Evolutionary conservation across 1,140 invertebrate species (phyloP), one percentile per base, ranked within the genome.

Genomic region (Drosophila kurseongensis): DNA sequence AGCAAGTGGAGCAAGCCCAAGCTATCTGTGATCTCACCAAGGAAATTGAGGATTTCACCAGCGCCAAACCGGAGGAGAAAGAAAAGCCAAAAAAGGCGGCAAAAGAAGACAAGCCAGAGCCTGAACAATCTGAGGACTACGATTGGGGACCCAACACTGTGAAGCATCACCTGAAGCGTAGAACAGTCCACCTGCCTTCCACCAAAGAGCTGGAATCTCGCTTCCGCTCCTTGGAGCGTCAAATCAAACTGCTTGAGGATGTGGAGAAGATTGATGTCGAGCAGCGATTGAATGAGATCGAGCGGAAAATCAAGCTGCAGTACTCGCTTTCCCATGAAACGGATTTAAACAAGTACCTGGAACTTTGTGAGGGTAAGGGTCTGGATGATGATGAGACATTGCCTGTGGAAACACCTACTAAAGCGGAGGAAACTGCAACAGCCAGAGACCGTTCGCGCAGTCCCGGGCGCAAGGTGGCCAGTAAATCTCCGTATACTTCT

Each of bases 211-310:
- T 91, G 1, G 90, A 91, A 48, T 78, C 90, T 1, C 86, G 90
- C 2, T 91, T 91, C 38, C 78, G 90, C 1, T 91, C 90, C 5
- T 32, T 91, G 3, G 90, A 91, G 48, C 74, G 90, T 1, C 90
- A 91, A 54, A 91, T 91, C 1, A 91, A 89, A 42, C 61, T 91
- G 4, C 81, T 91, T 0, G 90, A 91, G 54, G 90, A 91, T 72
- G 90, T 91, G 10, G 90, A 91, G 18, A 91, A 91, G 23, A 91
- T 91, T 14, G 90, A 91, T 75, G 90, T 91, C 10, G 90, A 91
- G 59, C 83, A 91, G 40, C 67, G 90, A 4, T 45, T 91, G 5
- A 65, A 23, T 16, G 90, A 91, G 61, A 91, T 91, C 23, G 90
- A 91, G 18, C 62, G 90, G 3, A 91, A 91, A 71, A 91, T 91